These are phyloP conservation scores for Lates japonicus DNA, from an alignment of 2,797 vertebrate genomes.

Conservation along the genomic window DNA sequence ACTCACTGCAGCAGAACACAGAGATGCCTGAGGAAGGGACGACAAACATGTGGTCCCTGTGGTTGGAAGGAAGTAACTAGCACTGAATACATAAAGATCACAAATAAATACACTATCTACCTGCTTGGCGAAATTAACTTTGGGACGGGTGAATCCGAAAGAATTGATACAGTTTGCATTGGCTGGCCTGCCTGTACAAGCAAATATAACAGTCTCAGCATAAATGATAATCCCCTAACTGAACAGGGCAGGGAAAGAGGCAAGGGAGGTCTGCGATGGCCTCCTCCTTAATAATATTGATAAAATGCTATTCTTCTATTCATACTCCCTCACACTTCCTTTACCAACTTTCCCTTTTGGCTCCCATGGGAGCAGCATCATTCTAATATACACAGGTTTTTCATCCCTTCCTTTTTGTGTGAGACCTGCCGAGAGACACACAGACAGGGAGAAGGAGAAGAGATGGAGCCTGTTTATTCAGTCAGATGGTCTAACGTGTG, in stretches of 20 bases:
- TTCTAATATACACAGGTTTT: conserved; percentile 75
- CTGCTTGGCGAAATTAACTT: conserved; percentile 59
- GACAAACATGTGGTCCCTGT: conserved; percentile 61
- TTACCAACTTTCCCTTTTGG: conserved; percentile 50
- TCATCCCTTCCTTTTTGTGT: conserved; percentile 69
- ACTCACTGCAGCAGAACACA: conserved; percentile 57
- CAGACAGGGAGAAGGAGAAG: conserved; percentile 25
- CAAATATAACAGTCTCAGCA: conserved; percentile 60
- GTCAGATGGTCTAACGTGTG: conserved; percentile 72
- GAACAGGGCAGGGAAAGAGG: conserved; percentile 55
- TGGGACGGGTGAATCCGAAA: conserved; percentile 50
- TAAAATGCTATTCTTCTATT: conserved; percentile 70
- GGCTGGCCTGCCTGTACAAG: conserved; percentile 47
- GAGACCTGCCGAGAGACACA: conserved; percentile 46
- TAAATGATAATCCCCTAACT: conserved; percentile 67
- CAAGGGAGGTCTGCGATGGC: conserved; percentile 50
- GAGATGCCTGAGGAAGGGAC: conserved; percentile 59
- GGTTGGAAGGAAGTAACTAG: conserved; percentile 55
- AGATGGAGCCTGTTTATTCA: conserved; percentile 71
- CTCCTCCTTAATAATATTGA: conserved; percentile 73
- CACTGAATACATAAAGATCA: conserved; percentile 73
- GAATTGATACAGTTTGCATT: conserved; percentile 71
- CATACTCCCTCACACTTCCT: conserved; percentile 52
- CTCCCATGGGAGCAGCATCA: conserved; percentile 67
- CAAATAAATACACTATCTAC: conserved; percentile 70